phyloP scores from a whole-genome alignment of 2,888 invertebrate species.

The Zygaena filipendulae region DNA sequence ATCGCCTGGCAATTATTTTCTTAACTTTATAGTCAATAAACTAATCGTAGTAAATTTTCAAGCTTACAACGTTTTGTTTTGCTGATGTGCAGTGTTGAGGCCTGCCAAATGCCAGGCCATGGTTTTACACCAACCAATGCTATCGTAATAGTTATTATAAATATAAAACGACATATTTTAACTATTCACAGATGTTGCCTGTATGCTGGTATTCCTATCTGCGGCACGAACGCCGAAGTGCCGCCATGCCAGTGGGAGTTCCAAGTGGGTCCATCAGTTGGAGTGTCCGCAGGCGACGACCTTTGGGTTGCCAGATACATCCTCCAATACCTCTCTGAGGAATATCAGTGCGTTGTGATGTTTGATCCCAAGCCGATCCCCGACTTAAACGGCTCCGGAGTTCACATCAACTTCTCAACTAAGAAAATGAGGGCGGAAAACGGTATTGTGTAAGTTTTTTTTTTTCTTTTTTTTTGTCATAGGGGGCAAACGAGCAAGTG shows the following conservation, averaged over 20 bases:
- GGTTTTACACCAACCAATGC: too few relatives aligned
- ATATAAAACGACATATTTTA: too few relatives aligned
- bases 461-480: too few relatives aligned
- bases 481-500: too few relatives aligned
- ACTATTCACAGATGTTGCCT: constrained; percentile 81
- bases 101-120: too few relatives aligned
- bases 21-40: too few relatives aligned
- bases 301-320: constrained; percentile 90
- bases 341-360: constrained; percentile 82
- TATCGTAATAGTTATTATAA: too few relatives aligned
- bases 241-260: constrained; percentile 98
- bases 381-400: constrained; percentile 97
- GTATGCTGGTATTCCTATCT: constrained; percentile 92
- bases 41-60: too few relatives aligned
- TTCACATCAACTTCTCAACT: constrained; percentile 97
- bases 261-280: constrained; percentile 92
- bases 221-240: constrained; percentile 97
- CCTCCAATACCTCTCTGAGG: constrained; percentile 91
- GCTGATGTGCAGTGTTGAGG: too few relatives aligned
- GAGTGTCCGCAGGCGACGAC: constrained; percentile 85
- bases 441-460: constrained; percentile 85
- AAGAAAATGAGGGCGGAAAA: constrained; percentile 89
- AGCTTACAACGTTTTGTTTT: too few relatives aligned
- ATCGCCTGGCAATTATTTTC: too few relatives aligned
- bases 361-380: constrained; percentile 71